Base-by-base conservation (phyloP, 1,140 invertebrate genomes). In the Mactra quadrangularis region DNA sequence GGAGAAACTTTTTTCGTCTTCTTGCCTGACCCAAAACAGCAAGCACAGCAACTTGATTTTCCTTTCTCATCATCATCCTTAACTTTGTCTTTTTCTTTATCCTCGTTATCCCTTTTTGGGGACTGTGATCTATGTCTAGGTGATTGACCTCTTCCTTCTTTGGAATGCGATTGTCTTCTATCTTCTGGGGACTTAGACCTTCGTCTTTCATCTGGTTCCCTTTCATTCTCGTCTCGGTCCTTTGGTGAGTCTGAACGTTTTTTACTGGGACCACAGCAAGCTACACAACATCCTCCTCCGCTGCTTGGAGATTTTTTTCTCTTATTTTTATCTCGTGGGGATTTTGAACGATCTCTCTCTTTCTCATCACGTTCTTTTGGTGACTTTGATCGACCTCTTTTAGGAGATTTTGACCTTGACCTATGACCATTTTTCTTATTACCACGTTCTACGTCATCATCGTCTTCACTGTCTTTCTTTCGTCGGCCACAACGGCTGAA, bases 61-160 rank as follows among this genome's bases (percentile, higher is more conserved):
- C 31, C 41, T 45, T 71, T 45, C 53, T 62, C 62, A 1, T 53
- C 22, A 27, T 59, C 71, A 25, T 83, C 71, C 62, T 31, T 72
- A 38, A 52, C 29, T 53, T 19, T 75, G 19, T 57, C 25, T 55
- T 29, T 57, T 15, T 55, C 35, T 41, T 53, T 31, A 22, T 22
- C 41, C 62, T 31, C 27, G 29, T 64, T 35, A 33, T 17, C 19
- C 2, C 33, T 15, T 1, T 38, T 22, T 33, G 17, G 11, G 31
- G 6, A 3, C 33, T 50, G 33, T 17, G 66, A 52, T 31, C 41
- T 33, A 22, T 33, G 22, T 45, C 64, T 33, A 68, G 7, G 15
- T 68, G 22, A n/a, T 7, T 22, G n/a, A 41, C 3, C 3, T n/a
- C 11, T 70, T 29, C 41, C 11, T 33, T 25, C 45, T 29, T 41